phyloP scores from a whole-genome alignment of 2,113 vertebrate genomes.

The Vombatus ursinus region DNA sequence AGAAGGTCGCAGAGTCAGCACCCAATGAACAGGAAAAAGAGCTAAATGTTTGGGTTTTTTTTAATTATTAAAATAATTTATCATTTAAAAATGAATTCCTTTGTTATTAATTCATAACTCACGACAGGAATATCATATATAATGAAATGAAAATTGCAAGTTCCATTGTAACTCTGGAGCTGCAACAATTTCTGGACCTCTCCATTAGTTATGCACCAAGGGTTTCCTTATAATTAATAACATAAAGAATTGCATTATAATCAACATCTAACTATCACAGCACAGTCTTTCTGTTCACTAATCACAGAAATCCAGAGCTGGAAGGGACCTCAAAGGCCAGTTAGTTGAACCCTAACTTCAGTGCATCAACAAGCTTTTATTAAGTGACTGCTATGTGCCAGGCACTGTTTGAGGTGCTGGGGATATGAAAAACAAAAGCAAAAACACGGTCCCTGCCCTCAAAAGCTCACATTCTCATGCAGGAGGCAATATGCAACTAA shows the following conservation, averaged over 20 bases:
- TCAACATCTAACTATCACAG: not conserved
- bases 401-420: not conserved
- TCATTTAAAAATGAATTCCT: slow-evolving; percentile 31
- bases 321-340: not conserved
- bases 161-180: not conserved
- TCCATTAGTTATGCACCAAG: not conserved
- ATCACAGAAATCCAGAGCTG: not conserved
- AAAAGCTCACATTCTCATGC: not conserved
- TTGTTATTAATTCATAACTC: slow-evolving; percentile 25
- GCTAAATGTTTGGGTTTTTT: not conserved
- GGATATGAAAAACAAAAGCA: not conserved
- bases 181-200: not conserved
- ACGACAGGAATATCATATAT: not conserved
- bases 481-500: not conserved
- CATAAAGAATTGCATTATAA: not conserved
- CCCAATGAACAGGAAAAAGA: not conserved
- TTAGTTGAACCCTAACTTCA: not conserved
- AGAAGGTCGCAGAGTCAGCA: not conserved
- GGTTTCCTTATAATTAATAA: not conserved
- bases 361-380: not conserved
- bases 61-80: slow-evolving; percentile 56
- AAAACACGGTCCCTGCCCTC: not conserved
- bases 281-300: not conserved
- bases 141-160: slow-evolving; percentile 18
- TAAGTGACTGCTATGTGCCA: not conserved